Conservation (phyloP, 2,113 vertebrate species). For the Cyanoliseus patagonus region DNA sequence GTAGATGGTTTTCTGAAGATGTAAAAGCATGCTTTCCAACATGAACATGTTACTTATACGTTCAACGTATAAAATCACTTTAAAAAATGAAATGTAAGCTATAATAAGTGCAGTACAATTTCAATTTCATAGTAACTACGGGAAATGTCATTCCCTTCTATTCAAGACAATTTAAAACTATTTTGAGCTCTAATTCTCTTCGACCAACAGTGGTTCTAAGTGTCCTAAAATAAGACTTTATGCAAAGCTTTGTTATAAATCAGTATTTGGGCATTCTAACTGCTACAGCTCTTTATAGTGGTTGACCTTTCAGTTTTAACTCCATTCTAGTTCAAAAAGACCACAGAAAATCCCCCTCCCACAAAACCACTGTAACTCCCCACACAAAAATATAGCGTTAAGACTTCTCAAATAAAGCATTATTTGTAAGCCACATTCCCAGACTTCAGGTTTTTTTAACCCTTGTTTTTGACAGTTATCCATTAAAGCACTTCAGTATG, state of each 20-base stretch:
- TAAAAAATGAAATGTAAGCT: neutral
- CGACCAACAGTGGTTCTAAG: neutral
- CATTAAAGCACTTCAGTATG: neutral
- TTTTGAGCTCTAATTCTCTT: neutral
- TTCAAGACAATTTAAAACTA: neutral
- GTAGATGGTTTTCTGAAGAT: neutral
- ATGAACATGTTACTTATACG: neutral
- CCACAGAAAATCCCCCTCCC: accelerated
- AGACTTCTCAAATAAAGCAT: neutral
- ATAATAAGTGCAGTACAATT: neutral
- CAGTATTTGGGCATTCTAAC: neutral
- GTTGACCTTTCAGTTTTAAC: neutral
- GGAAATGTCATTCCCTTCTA: neutral
- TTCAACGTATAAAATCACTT: neutral
- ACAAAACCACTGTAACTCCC: neutral
- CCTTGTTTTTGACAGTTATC: neutral
- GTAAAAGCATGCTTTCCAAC: neutral
- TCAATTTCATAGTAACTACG: neutral
- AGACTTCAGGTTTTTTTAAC: neutral
- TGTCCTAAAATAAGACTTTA: neutral
- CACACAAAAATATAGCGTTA: neutral
- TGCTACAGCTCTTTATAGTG: neutral
- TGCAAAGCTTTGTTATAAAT: neutral
- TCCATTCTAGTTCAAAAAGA: neutral
- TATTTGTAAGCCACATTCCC: neutral